Base-by-base conservation (phyloP, 2,113 vertebrate genomes). In the Eretmochelys imbricata region DNA sequence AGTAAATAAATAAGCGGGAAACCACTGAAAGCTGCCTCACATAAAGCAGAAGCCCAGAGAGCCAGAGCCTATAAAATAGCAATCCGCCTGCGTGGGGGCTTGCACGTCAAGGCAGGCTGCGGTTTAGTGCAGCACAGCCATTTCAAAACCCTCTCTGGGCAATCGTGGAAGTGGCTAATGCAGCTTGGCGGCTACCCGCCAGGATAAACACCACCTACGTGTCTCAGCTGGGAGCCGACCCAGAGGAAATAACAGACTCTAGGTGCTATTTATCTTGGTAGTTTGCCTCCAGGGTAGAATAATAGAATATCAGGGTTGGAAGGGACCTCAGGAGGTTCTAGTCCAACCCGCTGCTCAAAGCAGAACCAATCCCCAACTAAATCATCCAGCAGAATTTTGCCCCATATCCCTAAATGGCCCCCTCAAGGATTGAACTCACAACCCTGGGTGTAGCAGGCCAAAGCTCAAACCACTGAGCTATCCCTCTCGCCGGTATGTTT, bases 1-100 rank as follows among this genome's bases (percentile, higher is more conserved):
- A 22, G 8, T 0, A 5, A 5, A 59, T 35, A 59, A n/a, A 46
- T 12, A 24, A 87, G 65, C 19, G 53, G 5, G 11, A 50, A 42
- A 65, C 12, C 31, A 19, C 54, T 1, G 10, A 3, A 17, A 72
- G 6, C 78, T 24, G 50, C 80, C 48, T 42, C 38, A 42, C 14
- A 1, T 29, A 0, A 0, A 46, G 51, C 82, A 75, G 81, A 27
- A 76, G 75, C 75, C 75, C 38, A 25, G 9, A 42, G 38, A 42
- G 72, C 72, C 24, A 16, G 75, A 78, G 42, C 38, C 22, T 48
- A 14, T 72, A 10, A 22, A 72, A n/a, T 16, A 69, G n/a, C 31
- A 10, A 9, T 17, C 35, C 1, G n/a, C 35, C 65, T 38, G 65
- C n/a, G 2, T 20, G 65, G 65, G 35, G 4, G 14, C 29, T 16